Percentiles rank a stretch among this genome's conserved stretches.
These are phyloP conservation scores for Sebastes elongatus DNA, from an alignment of 2,797 vertebrate genomes.

Conservation along the genomic window DNA sequence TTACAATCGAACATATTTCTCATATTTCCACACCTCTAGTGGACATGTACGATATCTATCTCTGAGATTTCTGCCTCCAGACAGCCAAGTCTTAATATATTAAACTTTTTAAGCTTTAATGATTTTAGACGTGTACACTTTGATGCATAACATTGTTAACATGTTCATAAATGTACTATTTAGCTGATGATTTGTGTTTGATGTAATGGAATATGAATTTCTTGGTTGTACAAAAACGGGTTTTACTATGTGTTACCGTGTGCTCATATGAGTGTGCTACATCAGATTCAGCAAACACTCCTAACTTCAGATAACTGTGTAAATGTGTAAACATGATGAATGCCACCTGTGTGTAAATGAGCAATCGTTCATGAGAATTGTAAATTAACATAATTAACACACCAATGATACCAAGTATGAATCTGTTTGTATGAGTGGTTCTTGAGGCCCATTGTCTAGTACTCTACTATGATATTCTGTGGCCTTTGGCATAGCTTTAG, in stretches of 20 bases:
- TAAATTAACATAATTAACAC: too few species aligned
- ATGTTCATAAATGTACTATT: not conserved
- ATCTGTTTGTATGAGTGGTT: too few species aligned
- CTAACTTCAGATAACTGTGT: too few species aligned
- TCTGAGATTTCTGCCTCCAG: not conserved
- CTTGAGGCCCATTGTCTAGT: too few species aligned
- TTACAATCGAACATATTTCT: not conserved
- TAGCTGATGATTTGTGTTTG: not conserved
- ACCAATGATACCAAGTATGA: too few species aligned
- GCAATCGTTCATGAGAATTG: fast-evolving
- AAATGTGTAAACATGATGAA: too few species aligned
- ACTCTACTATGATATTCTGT: not conserved
- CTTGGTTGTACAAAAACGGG: not conserved
- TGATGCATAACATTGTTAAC: not conserved
- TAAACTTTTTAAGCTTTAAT: fast-evolving
- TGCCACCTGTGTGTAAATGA: too few species aligned
- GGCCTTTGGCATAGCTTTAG: not conserved
- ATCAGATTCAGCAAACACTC: too few species aligned
- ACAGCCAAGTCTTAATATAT: too few species aligned
- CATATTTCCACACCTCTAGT: not conserved
- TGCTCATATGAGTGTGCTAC: too few species aligned
- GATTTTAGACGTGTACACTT: not conserved
- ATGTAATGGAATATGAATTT: not conserved
- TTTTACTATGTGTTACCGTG: not conserved
- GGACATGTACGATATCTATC: not conserved